Evolutionary conservation across 2,113 vertebrate species (phyloP).

Genomic region (Ictidomys tridecemlineatus): DNA sequence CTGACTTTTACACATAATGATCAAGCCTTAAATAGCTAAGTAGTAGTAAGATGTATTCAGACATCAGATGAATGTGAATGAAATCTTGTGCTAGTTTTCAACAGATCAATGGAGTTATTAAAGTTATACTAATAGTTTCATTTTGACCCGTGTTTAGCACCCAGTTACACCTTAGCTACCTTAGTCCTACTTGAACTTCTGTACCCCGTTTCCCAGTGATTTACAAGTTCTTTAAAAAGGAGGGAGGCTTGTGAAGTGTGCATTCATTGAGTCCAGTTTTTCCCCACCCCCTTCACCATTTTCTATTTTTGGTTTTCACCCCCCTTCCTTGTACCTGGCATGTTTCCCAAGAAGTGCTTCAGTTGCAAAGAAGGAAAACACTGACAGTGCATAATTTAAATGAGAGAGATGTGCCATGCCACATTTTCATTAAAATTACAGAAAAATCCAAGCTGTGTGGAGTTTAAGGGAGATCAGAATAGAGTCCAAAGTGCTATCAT

Average conservation of each 20-base stretch:
- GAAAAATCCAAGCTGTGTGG: conserved; percentile 81
- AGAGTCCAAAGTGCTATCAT: conserved; percentile 83
- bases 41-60: background rate
- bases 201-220: conserved; percentile 43
- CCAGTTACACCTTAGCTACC: conserved; percentile 47
- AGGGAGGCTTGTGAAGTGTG: background rate
- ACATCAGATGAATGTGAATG: conserved; percentile 38
- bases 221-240: conserved; percentile 27
- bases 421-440: conserved; percentile 83
- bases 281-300: conserved; percentile 39
- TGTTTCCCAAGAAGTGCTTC: conserved; percentile 82
- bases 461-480: conserved; percentile 83
- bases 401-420: conserved; percentile 77
- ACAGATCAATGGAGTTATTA: background rate
- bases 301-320: conserved; percentile 66
- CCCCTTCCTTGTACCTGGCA: conserved; percentile 74
- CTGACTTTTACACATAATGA: background rate
- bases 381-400: conserved; percentile 83
- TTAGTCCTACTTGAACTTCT: conserved; percentile 72
- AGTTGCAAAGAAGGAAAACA: conserved; percentile 83
- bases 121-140: background rate
- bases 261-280: conserved; percentile 66
- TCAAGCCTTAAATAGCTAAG: background rate
- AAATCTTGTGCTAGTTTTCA: conserved; percentile 41
- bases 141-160: conserved; percentile 37